These are phyloP conservation scores for Conus betulinus DNA, from an alignment of 1,140 invertebrate genomes.

Conservation along the genomic window DNA sequence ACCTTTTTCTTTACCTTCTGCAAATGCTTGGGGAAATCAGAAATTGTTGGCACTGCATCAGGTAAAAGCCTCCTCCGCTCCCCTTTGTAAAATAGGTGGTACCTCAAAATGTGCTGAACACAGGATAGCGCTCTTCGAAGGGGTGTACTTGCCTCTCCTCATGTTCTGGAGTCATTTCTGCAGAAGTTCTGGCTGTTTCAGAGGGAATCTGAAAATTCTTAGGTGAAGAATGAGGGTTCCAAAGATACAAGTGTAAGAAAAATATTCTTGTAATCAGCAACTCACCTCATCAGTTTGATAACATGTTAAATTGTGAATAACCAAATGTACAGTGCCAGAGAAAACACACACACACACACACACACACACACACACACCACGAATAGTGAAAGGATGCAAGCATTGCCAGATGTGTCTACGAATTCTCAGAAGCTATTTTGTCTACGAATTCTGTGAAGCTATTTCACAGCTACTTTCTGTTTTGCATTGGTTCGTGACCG, in stretches of 20 bases:
- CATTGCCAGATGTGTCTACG: too few species aligned
- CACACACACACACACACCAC: too few species aligned
- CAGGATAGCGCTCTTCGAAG: conserved; percentile 12
- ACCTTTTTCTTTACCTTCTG: conserved; percentile 4
- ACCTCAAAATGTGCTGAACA: conserved; percentile 7
- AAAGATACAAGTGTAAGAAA: too few species aligned
- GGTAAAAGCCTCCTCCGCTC: conserved; percentile 14
- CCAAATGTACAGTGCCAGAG: background rate
- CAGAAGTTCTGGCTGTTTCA: conserved; percentile 8
- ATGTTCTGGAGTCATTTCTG: conserved; percentile 4
- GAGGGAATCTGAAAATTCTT: background rate
- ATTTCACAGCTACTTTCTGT: too few species aligned
- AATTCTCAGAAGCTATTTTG: too few species aligned
- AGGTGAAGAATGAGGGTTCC: too few species aligned
- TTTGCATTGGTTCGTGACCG: too few species aligned
- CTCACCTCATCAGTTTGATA: too few species aligned
- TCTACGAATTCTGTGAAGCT: too few species aligned
- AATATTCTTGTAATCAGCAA: too few species aligned
- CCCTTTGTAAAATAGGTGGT: conserved; percentile 17
- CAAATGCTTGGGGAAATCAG: conserved; percentile 6
- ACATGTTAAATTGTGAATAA: background rate
- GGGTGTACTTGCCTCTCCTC: background rate
- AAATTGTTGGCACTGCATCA: conserved; percentile 12
- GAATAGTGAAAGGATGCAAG: too few species aligned
- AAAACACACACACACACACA: too few species aligned